Percentiles rank a stretch among this genome's conserved stretches.
Evolutionary conservation across 53 echinoderm and acorn worm genomes (phyloP).

Genomic region (Stichopus horrens): DNA sequence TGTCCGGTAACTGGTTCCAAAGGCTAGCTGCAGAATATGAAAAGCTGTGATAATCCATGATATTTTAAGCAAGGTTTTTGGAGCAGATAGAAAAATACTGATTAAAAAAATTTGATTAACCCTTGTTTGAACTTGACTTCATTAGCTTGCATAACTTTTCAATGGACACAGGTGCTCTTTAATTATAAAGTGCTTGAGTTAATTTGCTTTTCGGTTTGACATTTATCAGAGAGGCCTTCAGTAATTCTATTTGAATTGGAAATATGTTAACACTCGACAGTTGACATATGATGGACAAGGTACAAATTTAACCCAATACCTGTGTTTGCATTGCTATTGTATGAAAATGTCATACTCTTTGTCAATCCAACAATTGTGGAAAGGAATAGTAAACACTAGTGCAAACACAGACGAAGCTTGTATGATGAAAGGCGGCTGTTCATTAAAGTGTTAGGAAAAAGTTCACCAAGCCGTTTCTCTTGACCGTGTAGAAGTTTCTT

Average conservation of each 20-base stretch:
- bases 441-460: too few relatives aligned
- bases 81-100: too few relatives aligned
- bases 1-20: too few relatives aligned
- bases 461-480: too few relatives aligned
- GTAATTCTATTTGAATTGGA: background rate
- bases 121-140: too few relatives aligned
- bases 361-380: background rate
- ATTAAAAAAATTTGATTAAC: too few relatives aligned
- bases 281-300: background rate
- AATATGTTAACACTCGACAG: background rate
- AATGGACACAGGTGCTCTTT: conserved; percentile 3
- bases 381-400: background rate
- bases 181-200: background rate
- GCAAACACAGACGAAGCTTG: background rate
- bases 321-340: background rate
- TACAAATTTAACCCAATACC: background rate
- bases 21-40: too few relatives aligned
- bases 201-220: background rate
- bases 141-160: background rate
- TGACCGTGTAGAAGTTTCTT: too few relatives aligned
- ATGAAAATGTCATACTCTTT: background rate
- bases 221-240: background rate
- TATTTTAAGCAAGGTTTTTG: too few relatives aligned
- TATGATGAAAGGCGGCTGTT: background rate
- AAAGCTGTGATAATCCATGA: too few relatives aligned